Conservation (phyloP, 2,888 invertebrate genomes). For the Digitonthophagus gazella region DNA sequence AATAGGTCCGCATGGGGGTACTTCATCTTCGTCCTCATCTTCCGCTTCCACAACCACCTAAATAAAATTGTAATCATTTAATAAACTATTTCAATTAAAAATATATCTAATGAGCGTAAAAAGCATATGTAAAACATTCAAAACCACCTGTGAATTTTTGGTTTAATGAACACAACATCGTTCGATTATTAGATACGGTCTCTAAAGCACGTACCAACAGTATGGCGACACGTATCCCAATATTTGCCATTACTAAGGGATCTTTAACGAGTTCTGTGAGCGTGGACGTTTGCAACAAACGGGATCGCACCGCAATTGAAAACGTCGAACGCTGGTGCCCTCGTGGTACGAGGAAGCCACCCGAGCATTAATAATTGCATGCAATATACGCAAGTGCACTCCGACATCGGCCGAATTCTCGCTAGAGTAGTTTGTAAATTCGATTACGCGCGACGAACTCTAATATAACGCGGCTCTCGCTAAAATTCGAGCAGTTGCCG, state of each 20-base stretch:
- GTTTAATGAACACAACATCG: too few species aligned
- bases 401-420: not conserved
- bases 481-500: not conserved
- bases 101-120: too few species aligned
- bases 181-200: too few species aligned
- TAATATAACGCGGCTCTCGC: not conserved
- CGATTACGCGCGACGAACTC: not conserved
- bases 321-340: not conserved
- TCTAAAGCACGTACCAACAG: not conserved
- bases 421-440: not conserved
- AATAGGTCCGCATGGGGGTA: slow-evolving; percentile 77
- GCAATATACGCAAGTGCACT: not conserved
- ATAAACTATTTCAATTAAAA: too few species aligned
- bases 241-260: not conserved
- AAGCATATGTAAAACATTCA: too few species aligned
- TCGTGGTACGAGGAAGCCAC: not conserved
- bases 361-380: not conserved
- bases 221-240: not conserved
- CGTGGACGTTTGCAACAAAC: not conserved
- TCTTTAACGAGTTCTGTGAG: not conserved
- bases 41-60: slow-evolving; percentile 53
- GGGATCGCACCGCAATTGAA: not conserved
- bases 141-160: too few species aligned
- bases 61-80: too few species aligned
- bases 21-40: slow-evolving; percentile 71